phyloP scores from a whole-genome alignment of 2,797 vertebrate species.

The Acanthurus leucopareius region DNA sequence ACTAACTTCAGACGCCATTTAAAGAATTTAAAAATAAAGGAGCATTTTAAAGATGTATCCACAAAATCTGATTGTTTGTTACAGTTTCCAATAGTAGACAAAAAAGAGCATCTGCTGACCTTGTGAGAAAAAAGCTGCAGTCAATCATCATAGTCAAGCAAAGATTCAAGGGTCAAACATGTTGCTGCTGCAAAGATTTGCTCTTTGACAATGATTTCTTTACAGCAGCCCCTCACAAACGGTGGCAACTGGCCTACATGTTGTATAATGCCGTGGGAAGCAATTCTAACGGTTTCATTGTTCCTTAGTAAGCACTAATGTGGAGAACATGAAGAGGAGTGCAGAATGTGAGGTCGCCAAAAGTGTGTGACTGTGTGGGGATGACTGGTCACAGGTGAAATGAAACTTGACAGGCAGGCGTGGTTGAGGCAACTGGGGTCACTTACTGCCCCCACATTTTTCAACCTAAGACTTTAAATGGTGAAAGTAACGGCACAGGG shows the following conservation, averaged over 20 bases:
- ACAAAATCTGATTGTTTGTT: not conserved
- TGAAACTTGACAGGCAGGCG: conserved; percentile 63
- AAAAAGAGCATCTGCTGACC: conserved; percentile 4
- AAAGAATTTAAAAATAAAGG: no score
- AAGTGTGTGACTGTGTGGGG: conserved; percentile 61
- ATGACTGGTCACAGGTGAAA: conserved; percentile 78
- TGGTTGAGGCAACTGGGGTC: conserved; percentile 52
- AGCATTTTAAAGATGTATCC: no score
- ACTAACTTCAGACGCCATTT: no score
- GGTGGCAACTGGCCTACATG: conserved; percentile 42
- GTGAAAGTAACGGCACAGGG: conserved; percentile 48
- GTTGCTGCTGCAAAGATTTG: conserved; percentile 40
- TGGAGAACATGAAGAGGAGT: conserved; percentile 48
- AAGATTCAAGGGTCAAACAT: conserved; percentile 29
- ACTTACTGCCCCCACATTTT: conserved; percentile 27
- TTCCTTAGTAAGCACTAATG: conserved; percentile 67
- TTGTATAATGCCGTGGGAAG: conserved; percentile 69
- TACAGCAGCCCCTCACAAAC: conserved; percentile 41
- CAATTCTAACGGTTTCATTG: conserved; percentile 56
- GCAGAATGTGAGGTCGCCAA: conserved; percentile 61
- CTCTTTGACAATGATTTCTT: not conserved
- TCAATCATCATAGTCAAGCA: conserved; percentile 31
- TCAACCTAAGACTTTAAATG: conserved; percentile 31
- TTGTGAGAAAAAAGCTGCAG: not conserved
- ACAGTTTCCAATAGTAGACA: not conserved